These are phyloP conservation scores for Dascyllus trimaculatus DNA, from an alignment of 2,113 vertebrate species.

Conservation along the genomic window DNA sequence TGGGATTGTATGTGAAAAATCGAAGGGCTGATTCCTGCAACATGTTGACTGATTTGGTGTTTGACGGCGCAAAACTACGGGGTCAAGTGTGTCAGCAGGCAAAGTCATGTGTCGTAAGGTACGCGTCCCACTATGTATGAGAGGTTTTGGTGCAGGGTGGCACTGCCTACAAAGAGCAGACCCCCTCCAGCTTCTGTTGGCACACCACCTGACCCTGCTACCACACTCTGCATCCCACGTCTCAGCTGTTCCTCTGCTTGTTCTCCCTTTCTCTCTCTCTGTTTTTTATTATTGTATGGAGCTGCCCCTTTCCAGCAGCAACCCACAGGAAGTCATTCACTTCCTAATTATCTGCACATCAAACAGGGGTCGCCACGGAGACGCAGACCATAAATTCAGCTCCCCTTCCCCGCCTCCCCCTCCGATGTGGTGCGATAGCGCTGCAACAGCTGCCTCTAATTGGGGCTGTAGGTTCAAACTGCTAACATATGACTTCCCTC, in stretches of 20 bases:
- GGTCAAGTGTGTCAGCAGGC: constrained; percentile 67
- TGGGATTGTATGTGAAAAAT: constrained; percentile 46
- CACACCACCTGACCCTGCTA: constrained; percentile 53
- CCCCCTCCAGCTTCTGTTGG: constrained; percentile 42
- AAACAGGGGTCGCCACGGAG: constrained; percentile 87
- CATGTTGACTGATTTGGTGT: constrained; percentile 52
- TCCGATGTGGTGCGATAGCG: constrained; percentile 73
- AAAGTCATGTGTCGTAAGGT: constrained; percentile 25
- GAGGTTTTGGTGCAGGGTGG: neutral
- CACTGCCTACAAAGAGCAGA: constrained; percentile 14
- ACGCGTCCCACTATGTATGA: neutral
- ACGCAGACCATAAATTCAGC: constrained; percentile 90
- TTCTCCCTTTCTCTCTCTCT: constrained; percentile 54
- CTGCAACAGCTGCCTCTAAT: constrained; percentile 92
- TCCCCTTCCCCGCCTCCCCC: constrained; percentile 76
- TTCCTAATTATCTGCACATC: constrained; percentile 93
- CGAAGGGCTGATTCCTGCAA: constrained; percentile 24
- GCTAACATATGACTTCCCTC: constrained; percentile 84
- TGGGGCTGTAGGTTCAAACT: constrained; percentile 89
- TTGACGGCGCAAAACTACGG: constrained; percentile 29
- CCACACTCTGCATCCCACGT: constrained; percentile 19
- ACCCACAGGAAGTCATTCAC: constrained; percentile 92
- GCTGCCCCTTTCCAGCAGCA: constrained; percentile 77
- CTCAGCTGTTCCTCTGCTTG: constrained; percentile 62
- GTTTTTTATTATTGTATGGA: constrained; percentile 73